Evolutionary conservation across 2,888 invertebrate genomes (phyloP).

Genomic region (Cataglyphis altisquamis): DNA sequence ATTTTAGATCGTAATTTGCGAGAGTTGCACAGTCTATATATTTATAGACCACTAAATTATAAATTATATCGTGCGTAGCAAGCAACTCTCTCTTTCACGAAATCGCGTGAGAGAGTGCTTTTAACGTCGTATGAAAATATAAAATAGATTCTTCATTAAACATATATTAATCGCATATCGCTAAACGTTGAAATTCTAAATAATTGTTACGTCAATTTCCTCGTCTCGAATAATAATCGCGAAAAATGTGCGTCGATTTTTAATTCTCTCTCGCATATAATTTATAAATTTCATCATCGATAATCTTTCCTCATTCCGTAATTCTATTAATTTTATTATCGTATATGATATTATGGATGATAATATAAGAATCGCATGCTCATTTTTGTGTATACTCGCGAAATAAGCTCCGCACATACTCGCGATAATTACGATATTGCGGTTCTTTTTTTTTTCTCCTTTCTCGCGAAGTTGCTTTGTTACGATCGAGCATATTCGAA

Average conservation of each 20-base stretch:
- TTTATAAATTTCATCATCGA: neutral
- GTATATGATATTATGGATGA: neutral
- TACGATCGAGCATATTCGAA: slow-evolving; percentile 38
- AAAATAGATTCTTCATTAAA: neutral
- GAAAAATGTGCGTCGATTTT: neutral
- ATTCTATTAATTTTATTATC: slow-evolving; percentile 19
- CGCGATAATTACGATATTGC: slow-evolving; percentile 12
- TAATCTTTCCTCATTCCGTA: neutral
- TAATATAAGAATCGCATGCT: neutral
- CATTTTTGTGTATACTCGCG: neutral
- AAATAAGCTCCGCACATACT: slow-evolving; percentile 25
- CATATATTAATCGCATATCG: neutral
- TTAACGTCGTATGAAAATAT: neutral
- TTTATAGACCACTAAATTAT: slow-evolving; percentile 47
- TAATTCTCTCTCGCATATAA: neutral
- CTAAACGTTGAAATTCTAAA: neutral
- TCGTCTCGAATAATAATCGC: neutral
- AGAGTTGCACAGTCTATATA: slow-evolving; percentile 13
- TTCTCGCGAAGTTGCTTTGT: slow-evolving; percentile 42
- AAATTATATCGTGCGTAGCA: neutral
- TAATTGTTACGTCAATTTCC: slow-evolving; percentile 17
- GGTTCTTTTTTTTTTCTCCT: slow-evolving; percentile 15
- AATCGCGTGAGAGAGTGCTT: neutral
- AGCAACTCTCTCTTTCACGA: neutral
- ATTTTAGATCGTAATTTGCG: slow-evolving; percentile 40